A percentile compares a stretch with the other conserved stretches of the same genome.
Evolutionary conservation across 1,140 invertebrate genomes (phyloP).

Genomic region (Spodoptera litura): DNA sequence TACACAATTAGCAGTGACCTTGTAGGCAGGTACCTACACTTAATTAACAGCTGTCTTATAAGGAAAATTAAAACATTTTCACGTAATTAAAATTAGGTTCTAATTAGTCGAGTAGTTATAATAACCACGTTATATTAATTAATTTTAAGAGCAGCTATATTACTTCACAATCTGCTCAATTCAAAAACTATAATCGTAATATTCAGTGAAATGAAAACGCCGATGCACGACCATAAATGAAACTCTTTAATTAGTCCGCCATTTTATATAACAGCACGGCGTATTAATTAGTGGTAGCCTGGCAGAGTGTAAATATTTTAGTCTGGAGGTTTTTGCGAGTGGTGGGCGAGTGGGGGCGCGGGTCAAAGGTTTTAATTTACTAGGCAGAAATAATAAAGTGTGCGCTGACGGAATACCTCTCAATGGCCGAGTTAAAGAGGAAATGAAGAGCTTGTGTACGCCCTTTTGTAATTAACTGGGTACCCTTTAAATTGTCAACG

Average conservation of each 20-base stretch:
- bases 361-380: slow-evolving; percentile 53
- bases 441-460: slow-evolving; percentile 41
- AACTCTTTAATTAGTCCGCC: slow-evolving; percentile 35
- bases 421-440: slow-evolving; percentile 45
- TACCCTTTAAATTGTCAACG: slow-evolving; percentile 37
- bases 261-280: slow-evolving; percentile 40
- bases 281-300: slow-evolving; percentile 48
- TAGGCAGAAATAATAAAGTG: slow-evolving; percentile 50
- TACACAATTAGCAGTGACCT: too few relatives aligned
- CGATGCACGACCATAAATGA: slow-evolving; percentile 14
- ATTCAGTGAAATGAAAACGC: background rate
- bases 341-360: slow-evolving; percentile 8
- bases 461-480: slow-evolving; percentile 40
- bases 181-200: background rate
- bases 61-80: too few relatives aligned
- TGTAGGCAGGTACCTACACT: too few relatives aligned
- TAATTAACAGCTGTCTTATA: too few relatives aligned
- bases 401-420: slow-evolving; percentile 43
- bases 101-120: too few relatives aligned
- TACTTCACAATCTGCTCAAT: background rate
- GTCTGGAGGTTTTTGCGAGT: slow-evolving; percentile 28
- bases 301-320: slow-evolving; percentile 48
- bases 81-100: too few relatives aligned
- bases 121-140: background rate
- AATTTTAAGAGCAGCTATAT: background rate